These are phyloP conservation scores for Dendrolimus kikuchii DNA, from an alignment of 1,140 invertebrate species.

Conservation along the genomic window DNA sequence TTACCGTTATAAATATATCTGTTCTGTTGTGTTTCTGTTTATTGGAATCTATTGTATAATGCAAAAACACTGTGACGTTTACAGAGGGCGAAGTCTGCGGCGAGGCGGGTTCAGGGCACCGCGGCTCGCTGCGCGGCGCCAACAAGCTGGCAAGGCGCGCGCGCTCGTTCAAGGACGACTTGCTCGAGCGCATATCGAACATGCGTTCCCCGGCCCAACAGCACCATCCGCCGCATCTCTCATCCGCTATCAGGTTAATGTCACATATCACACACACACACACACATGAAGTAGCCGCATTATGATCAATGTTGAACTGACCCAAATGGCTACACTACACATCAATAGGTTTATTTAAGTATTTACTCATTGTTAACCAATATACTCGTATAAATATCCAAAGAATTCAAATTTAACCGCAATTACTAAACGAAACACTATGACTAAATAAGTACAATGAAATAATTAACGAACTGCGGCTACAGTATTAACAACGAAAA, in stretches of 20 bases:
- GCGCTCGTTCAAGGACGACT: slow-evolving; percentile 92
- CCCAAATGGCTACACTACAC: neutral
- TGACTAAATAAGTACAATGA: too few species aligned
- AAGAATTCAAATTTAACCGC: too few species aligned
- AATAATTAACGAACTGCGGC: too few species aligned
- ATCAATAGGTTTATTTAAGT: too few species aligned
- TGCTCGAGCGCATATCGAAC: slow-evolving; percentile 89
- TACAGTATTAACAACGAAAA: too few species aligned
- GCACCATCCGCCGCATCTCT: slow-evolving; percentile 59
- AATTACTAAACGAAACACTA: too few species aligned
- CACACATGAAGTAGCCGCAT: neutral
- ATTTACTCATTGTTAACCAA: too few species aligned
- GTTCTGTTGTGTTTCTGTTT: too few species aligned
- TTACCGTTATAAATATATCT: too few species aligned
- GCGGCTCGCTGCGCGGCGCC: slow-evolving; percentile 80
- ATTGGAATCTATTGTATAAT: neutral
- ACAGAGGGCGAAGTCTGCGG: slow-evolving; percentile 55
- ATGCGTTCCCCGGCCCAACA: slow-evolving; percentile 81
- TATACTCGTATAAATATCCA: too few species aligned
- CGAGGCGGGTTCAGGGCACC: slow-evolving; percentile 71
- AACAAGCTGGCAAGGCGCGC: slow-evolving; percentile 86
- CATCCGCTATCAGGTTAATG: slow-evolving; percentile 49
- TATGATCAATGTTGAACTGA: neutral
- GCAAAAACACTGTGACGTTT: slow-evolving; percentile 10
- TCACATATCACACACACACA: neutral